phyloP scores from a whole-genome alignment of 2,888 invertebrate genomes.

The Notodonta ziczac region DNA sequence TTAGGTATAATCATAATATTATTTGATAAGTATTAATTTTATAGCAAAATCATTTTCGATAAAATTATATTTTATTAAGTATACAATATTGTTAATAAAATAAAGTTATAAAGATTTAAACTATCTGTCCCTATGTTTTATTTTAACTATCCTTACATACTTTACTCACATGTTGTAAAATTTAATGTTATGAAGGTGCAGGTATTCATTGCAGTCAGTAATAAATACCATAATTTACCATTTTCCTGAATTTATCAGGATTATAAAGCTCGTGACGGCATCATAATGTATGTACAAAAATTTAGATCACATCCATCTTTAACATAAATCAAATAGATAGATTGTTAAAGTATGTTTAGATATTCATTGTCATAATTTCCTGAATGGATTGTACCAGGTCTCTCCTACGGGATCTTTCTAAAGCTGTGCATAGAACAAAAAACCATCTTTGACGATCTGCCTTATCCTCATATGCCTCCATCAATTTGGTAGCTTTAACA shows the following conservation, averaged over 20 bases:
- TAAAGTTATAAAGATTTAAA: not conserved
- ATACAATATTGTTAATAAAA: not conserved
- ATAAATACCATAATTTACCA: too few species aligned
- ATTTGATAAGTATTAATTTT: not conserved
- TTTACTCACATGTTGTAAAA: not conserved
- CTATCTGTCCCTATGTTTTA: not conserved
- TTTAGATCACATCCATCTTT: too few species aligned
- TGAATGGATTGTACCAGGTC: conserved; percentile 63
- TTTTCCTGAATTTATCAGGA: too few species aligned
- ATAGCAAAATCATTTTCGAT: not conserved
- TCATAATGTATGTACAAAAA: too few species aligned
- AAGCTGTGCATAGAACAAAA: conserved; percentile 65
- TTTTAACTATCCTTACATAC: not conserved
- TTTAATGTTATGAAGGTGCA: too few species aligned
- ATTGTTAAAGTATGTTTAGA: conserved; percentile 32
- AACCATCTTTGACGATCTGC: conserved; percentile 71
- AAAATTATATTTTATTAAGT: not conserved
- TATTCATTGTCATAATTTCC: conserved; percentile 70
- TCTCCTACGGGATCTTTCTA: conserved; percentile 65
- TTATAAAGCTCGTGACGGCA: too few species aligned
- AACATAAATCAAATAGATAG: too few species aligned
- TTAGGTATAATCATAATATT: not conserved
- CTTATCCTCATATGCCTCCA: conserved; percentile 54
- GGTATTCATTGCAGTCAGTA: too few species aligned
- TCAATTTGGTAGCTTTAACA: conserved; percentile 57